Evolutionary conservation across 2,888 invertebrate genomes (phyloP).

Genomic region (Trissolcus japonicus): DNA sequence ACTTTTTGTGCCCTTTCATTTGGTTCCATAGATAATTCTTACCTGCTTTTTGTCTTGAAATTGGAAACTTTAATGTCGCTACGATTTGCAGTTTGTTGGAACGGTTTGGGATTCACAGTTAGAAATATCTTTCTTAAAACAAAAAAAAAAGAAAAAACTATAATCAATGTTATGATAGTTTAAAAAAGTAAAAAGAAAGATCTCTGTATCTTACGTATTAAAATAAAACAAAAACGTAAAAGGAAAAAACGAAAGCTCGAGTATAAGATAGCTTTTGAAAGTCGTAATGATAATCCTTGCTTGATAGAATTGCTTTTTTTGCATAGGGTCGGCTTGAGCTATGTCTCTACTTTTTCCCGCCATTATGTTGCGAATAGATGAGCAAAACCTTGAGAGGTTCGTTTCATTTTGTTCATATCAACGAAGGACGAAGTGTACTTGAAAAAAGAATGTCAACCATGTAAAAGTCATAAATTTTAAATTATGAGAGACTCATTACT

Average conservation of each 20-base stretch:
- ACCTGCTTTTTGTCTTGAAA: not conserved
- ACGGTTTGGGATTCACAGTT: too few species aligned
- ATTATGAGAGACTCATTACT: too few species aligned
- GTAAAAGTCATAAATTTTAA: too few species aligned
- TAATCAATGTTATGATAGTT: not conserved
- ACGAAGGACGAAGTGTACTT: constrained; percentile 1
- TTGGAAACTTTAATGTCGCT: too few species aligned
- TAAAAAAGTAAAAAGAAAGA: not conserved
- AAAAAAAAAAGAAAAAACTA: not conserved
- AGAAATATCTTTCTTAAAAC: not conserved
- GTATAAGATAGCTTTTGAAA: too few species aligned
- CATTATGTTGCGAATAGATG: too few species aligned
- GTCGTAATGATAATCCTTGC: constrained; percentile 62
- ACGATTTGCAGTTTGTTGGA: too few species aligned
- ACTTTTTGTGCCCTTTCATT: constrained; percentile 12
- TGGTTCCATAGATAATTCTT: not conserved
- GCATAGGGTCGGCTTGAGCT: constrained; percentile 65
- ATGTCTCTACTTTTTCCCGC: constrained; percentile 61
- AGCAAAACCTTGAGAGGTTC: too few species aligned
- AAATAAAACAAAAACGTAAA: too few species aligned
- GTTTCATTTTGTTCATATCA: not conserved
- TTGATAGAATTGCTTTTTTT: constrained; percentile 68
- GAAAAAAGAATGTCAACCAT: too few species aligned
- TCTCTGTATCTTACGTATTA: too few species aligned
- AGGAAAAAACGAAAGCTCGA: too few species aligned